Percentiles rank a stretch among this genome's conserved stretches.
Evolutionary conservation across 2,113 vertebrate species (phyloP).

Genomic region (Neofelis nebulosa): DNA sequence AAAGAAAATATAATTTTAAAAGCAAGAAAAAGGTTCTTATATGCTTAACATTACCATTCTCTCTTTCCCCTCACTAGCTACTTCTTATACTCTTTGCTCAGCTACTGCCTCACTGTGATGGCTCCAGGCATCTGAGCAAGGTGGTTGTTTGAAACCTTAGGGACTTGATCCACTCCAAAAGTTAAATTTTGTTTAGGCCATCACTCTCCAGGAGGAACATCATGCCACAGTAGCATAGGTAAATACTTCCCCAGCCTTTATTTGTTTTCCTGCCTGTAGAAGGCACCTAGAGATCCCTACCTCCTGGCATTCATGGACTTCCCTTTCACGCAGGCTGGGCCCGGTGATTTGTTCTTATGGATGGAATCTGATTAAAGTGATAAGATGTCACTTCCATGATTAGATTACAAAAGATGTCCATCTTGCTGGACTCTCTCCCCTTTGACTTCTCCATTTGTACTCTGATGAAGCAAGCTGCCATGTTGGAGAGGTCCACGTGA

Average conservation of each 20-base stretch:
- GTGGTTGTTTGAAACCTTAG: neutral
- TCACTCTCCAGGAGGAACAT: neutral
- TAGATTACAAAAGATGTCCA: neutral
- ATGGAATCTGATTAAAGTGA: neutral
- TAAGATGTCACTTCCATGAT: neutral
- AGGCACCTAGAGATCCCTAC: neutral
- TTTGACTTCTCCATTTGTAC: neutral
- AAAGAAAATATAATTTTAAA: neutral
- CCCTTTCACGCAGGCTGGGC: neutral
- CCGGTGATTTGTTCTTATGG: neutral
- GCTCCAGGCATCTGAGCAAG: neutral
- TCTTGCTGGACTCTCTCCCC: neutral
- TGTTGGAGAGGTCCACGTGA: neutral
- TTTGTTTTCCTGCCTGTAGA: neutral
- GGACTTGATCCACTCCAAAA: neutral
- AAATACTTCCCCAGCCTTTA: neutral
- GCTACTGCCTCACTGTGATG: neutral
- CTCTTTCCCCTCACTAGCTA: neutral
- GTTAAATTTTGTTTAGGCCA: neutral
- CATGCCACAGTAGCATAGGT: neutral
- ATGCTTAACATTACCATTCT: neutral
- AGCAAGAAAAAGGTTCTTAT: neutral
- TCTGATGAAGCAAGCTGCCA: neutral
- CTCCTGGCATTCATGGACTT: too few species aligned
- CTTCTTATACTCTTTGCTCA: neutral